Conservation (phyloP, 2,113 vertebrate species). For the Centrocercus urophasianus region DNA sequence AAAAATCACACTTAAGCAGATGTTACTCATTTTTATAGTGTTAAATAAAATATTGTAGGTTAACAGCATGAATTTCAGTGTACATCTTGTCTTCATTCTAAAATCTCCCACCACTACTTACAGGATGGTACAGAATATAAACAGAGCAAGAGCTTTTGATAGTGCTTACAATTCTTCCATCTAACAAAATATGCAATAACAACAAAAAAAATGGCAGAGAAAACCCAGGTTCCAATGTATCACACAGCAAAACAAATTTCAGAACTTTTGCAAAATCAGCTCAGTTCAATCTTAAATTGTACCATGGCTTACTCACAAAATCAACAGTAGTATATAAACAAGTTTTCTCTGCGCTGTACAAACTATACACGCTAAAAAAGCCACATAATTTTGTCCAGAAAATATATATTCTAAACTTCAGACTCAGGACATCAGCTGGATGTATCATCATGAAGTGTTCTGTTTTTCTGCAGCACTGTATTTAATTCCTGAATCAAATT, state of each 20-base stretch:
- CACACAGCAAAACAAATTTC: not conserved
- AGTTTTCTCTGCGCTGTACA: conserved; percentile 41
- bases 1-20: conserved; percentile 31
- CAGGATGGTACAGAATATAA: not conserved
- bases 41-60: conserved; percentile 23
- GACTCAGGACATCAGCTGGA: conserved; percentile 6
- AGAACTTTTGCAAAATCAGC: not conserved
- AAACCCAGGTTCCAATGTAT: not conserved
- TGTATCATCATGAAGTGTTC: conserved; percentile 63
- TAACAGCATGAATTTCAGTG: not conserved
- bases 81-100: not conserved
- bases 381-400: not conserved
- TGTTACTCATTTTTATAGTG: conserved; percentile 34
- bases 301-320: not conserved
- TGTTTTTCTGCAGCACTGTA: conserved; percentile 85
- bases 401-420: not conserved
- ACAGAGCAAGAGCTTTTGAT: not conserved
- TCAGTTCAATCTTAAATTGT: conserved; percentile 21
- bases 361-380: not conserved
- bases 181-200: not conserved
- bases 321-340: conserved; percentile 18
- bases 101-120: not conserved
- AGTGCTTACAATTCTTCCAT: not conserved
- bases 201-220: not conserved
- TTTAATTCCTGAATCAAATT: conserved; percentile 89